These are phyloP conservation scores for Caenorhabditis japonica DNA, from an alignment of 2,888 invertebrate genomes.

Conservation along the genomic window DNA sequence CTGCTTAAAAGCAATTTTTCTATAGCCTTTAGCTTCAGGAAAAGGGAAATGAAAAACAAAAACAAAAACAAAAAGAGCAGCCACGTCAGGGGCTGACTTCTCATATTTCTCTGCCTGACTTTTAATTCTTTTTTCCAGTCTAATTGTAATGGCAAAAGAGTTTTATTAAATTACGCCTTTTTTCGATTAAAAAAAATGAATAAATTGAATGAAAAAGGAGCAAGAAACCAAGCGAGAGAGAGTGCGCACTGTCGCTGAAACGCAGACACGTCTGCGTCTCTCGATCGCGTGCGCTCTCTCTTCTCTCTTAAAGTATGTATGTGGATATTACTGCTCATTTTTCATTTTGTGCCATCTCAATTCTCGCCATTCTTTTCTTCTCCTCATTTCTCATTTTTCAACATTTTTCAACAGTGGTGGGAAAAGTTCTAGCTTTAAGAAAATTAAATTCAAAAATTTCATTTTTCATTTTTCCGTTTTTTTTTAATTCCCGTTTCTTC, in stretches of 20 bases:
- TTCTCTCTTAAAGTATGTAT: constrained; percentile 41
- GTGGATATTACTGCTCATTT: constrained; percentile 47
- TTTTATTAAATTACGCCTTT: no score
- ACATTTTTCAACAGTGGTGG: constrained; percentile 12
- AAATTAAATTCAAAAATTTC: not conserved
- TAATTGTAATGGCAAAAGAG: no score
- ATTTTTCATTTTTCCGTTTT: not conserved
- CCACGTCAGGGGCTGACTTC: no score
- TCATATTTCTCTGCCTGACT: not conserved
- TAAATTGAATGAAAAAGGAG: constrained; percentile 10
- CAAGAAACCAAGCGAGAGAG: not conserved
- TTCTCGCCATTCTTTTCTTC: no score
- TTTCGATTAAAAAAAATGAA: constrained; percentile 20
- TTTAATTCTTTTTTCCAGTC: no score
- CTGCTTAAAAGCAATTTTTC: no score
- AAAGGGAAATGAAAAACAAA: no score
- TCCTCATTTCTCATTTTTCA: constrained; percentile 9
- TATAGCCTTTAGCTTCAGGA: no score
- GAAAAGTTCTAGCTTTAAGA: not conserved
- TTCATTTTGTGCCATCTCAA: constrained; percentile 41
- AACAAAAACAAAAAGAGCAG: no score
- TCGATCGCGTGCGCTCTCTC: constrained; percentile 9
- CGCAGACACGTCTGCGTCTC: constrained; percentile 24
- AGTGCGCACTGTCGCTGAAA: no score
- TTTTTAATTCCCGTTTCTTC: no score